A percentile compares a stretch with the other conserved stretches of the same genome.
Conservation (phyloP, 2,113 vertebrate genomes). For the Machaerirhynchus nigripectus region DNA sequence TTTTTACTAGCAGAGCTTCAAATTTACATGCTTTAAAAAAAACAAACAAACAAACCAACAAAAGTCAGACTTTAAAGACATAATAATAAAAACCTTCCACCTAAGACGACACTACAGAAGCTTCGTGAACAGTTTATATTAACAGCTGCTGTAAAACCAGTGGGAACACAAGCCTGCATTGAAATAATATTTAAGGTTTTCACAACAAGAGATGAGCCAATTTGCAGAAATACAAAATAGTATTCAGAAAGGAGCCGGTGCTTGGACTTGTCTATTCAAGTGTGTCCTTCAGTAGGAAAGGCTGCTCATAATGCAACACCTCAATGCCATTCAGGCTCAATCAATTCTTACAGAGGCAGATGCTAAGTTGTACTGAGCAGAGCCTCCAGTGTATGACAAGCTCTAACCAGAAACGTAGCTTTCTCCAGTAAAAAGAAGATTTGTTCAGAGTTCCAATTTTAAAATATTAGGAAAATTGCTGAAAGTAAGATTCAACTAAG, state of each 20-base stretch:
- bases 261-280: background rate
- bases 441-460: background rate
- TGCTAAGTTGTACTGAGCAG: background rate
- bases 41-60: background rate
- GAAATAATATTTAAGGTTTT: slow-evolving; percentile 12
- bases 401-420: background rate
- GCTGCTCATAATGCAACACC: background rate
- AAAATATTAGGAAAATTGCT: background rate
- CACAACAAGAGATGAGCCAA: background rate
- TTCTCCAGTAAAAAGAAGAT: background rate
- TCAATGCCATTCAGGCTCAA: background rate
- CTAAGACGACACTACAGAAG: background rate
- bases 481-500: background rate
- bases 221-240: background rate
- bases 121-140: background rate
- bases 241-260: background rate
- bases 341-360: background rate
- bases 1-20: slow-evolving; percentile 14
- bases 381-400: background rate
- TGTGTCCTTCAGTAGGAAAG: background rate
- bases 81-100: background rate
- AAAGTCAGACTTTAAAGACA: background rate
- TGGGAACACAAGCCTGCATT: background rate
- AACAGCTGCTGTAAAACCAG: slow-evolving; percentile 33
- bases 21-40: background rate